Evolutionary conservation across 2,797 vertebrate species (phyloP), one percentile per base, ranked within the genome.

Genomic region (Betta splendens): DNA sequence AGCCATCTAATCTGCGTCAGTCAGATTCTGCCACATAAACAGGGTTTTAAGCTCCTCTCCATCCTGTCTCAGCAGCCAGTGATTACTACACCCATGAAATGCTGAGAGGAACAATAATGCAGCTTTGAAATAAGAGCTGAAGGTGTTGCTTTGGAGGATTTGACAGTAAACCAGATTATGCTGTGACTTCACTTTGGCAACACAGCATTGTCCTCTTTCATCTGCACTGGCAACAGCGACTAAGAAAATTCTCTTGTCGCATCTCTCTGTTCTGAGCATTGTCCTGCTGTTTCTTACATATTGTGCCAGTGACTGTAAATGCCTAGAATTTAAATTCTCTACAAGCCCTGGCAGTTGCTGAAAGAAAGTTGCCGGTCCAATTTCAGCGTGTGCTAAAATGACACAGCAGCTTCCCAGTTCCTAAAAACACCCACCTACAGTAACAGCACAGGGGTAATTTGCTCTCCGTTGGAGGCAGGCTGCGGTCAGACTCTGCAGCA

Each of bases 91-190:
- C 28, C 64, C 23, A 21, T 28, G n/a, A 63, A 57, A 35, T 2
- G 28, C 56, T 66, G 62, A 73, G n/a, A 74, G 47, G 47, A 67
- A 77, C 53, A 77, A 65, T 63, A 44, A 52, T 12, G 16, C n/a
- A 33, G 39, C 57, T 75, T 59, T 56, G 29, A 71, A 55, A 42
- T 40, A 60, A 59, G 42, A 49, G 48, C 64, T 47, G 29, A 28
- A 44, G 68, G 38, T 17, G 12, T 58, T 75, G 28, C 49, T 67
- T 64, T 32, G 21, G 28, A 59, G 55, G 51, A 67, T 70, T 57
- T 77, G 56, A 80, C 63, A 69, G 37, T 62, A 60, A 70, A 77
- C 65, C 55, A 69, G 52, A 75, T 74, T 65, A 61, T 35, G 35
- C 31, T 65, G 43, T 22, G 56, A 60, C 28, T 77, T 44, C 28